phyloP scores from a whole-genome alignment of 23 tunicate species.

The Trididemnum clinides region DNA sequence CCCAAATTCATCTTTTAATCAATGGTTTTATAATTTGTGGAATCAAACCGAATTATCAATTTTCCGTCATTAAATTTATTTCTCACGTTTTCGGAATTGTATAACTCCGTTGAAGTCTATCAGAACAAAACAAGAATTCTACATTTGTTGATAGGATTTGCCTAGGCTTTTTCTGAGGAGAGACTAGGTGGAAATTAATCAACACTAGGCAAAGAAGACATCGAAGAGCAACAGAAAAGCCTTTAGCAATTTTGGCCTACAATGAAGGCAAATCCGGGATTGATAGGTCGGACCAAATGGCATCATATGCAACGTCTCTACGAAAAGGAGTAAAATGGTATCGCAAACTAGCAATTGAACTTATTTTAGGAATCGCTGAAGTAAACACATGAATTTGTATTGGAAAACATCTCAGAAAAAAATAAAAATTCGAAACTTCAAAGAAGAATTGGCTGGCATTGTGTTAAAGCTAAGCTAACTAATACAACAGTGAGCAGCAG shows the following conservation, averaged over 20 bases:
- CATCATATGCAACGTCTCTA: conserved; percentile 24
- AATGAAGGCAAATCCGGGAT: conserved; percentile 26
- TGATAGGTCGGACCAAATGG: conserved; percentile 28
- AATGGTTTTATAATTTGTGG: too few species aligned
- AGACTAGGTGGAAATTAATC: too few species aligned
- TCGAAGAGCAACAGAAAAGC: conserved; percentile 42
- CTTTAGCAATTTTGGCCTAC: conserved; percentile 26
- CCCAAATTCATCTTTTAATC: too few species aligned
- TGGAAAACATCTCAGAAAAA: conserved; percentile 10
- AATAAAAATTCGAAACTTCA: conserved; percentile 24
- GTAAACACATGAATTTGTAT: conserved; percentile 17
- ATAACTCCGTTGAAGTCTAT: too few species aligned
- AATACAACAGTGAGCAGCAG: neutral
- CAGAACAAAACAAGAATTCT: too few species aligned
- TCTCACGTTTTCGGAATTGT: too few species aligned
- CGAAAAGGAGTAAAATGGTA: conserved; percentile 44
- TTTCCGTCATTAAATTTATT: too few species aligned
- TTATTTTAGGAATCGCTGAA: conserved; percentile 11
- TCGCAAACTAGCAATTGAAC: conserved; percentile 19
- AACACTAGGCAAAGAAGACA: neutral
- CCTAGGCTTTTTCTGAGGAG: too few species aligned
- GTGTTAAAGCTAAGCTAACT: conserved; percentile 8
- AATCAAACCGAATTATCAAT: too few species aligned
- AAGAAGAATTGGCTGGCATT: conserved; percentile 24
- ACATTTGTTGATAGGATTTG: too few species aligned